These are phyloP conservation scores for Acrobasis consociella DNA, from an alignment of 2,888 invertebrate species.

Conservation along the genomic window DNA sequence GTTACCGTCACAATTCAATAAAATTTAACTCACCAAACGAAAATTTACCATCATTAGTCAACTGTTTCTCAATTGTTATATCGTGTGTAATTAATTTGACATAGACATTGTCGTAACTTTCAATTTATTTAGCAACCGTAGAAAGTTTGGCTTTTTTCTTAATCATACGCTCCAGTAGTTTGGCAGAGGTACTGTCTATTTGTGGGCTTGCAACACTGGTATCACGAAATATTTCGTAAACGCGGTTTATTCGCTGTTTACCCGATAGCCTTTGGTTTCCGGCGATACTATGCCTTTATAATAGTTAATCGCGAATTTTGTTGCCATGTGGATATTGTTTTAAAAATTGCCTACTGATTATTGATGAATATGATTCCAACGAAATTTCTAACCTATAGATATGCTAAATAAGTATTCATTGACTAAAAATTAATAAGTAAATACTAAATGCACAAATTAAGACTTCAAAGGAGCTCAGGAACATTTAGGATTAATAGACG, in stretches of 20 bases:
- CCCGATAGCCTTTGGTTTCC: conserved; percentile 45
- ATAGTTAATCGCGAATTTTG: conserved; percentile 32
- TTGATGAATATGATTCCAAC: not conserved
- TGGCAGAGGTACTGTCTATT: conserved; percentile 63
- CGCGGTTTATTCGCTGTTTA: conserved; percentile 39
- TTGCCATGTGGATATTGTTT: conserved; percentile 4
- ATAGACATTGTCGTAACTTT: conserved; percentile 64
- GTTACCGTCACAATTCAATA: not conserved
- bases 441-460: too few species aligned
- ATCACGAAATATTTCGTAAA: conserved; percentile 67
- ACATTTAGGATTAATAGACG: too few species aligned
- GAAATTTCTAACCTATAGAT: too few species aligned
- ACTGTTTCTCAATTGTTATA: conserved; percentile 27
- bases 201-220: conserved; percentile 71
- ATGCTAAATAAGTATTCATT: too few species aligned
- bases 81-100: conserved; percentile 37
- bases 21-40: not conserved
- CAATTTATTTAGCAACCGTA: conserved; percentile 66
- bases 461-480: too few species aligned
- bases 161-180: conserved; percentile 79
- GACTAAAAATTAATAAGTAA: too few species aligned
- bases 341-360: not conserved
- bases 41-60: conserved; percentile 16
- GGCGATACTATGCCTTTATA: conserved; percentile 43
- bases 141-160: conserved; percentile 76